These are phyloP conservation scores for Petrocephalus zakoni DNA, from an alignment of 2,113 vertebrate species.

Conservation along the genomic window DNA sequence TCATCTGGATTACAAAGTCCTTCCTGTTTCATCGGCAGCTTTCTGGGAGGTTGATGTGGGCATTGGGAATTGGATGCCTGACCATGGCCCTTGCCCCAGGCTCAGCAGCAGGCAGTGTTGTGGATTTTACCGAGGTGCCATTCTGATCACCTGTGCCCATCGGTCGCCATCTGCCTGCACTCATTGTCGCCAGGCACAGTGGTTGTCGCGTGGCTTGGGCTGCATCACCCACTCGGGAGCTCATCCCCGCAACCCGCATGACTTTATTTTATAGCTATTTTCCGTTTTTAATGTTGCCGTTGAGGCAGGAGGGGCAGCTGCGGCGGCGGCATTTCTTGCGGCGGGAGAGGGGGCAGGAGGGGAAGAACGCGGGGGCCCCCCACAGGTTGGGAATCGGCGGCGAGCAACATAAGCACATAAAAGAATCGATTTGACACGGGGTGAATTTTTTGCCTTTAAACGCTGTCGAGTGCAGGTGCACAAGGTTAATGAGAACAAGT, in stretches of 20 bases:
- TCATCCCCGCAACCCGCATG: background rate
- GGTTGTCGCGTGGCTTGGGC: background rate
- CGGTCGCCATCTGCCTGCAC: background rate
- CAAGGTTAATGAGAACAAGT: constrained; percentile 56
- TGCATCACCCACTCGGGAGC: background rate
- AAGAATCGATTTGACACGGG: constrained; percentile 34
- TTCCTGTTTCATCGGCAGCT: background rate
- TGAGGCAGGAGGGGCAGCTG: background rate
- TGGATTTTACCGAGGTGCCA: too few relatives aligned
- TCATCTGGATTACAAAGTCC: background rate
- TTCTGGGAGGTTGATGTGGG: background rate
- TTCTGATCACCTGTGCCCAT: background rate
- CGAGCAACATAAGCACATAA: constrained; percentile 39
- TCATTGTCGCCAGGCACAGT: background rate
- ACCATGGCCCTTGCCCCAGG: background rate
- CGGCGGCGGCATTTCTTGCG: background rate
- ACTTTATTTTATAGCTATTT: background rate
- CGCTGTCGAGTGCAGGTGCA: constrained; percentile 44
- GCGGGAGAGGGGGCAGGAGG: background rate
- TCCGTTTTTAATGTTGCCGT: background rate
- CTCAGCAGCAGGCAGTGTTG: background rate
- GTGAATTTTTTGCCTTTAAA: constrained; percentile 35
- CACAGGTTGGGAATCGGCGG: constrained; percentile 30
- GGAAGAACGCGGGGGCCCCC: constrained; percentile 3
- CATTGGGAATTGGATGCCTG: background rate